These are phyloP conservation scores for Sycobia sp. DNA, from an alignment of 1,140 invertebrate species.

Conservation along the genomic window DNA sequence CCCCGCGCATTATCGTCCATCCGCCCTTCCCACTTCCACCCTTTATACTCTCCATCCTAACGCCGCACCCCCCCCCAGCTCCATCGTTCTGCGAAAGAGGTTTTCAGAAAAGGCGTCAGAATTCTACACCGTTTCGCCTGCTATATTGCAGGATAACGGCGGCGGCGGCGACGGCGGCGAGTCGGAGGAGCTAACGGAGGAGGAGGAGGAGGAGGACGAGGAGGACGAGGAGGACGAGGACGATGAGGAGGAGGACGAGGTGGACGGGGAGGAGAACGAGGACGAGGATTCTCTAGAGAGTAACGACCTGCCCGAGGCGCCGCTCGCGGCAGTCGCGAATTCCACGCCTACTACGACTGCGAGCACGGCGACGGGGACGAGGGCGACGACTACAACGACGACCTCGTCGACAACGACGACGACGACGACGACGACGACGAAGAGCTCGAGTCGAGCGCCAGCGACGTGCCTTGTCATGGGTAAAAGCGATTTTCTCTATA, in stretches of 20 bases:
- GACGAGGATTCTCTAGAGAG: neutral
- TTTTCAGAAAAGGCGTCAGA: too few species aligned
- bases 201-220: slow-evolving; percentile 1
- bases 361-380: slow-evolving; percentile 30
- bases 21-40: too few species aligned
- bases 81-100: too few species aligned
- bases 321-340: neutral
- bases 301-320: slow-evolving; percentile 19
- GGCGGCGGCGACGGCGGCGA: neutral
- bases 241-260: neutral
- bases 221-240: neutral
- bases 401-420: slow-evolving; percentile 37
- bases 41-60: neutral
- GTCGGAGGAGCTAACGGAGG: neutral
- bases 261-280: neutral
- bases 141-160: slow-evolving; percentile 7
- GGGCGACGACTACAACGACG: slow-evolving; percentile 27
- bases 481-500: slow-evolving; percentile 34
- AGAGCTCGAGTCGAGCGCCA: slow-evolving; percentile 28
- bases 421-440: slow-evolving; percentile 32
- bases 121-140: too few species aligned
- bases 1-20: too few species aligned
- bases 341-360: neutral
- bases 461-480: slow-evolving; percentile 53
- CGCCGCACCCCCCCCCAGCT: too few species aligned